A percentile compares a stretch with the other conserved stretches of the same genome.
phyloP scores from a whole-genome alignment of 2,888 invertebrate species.

The Melinaea menophilus region DNA sequence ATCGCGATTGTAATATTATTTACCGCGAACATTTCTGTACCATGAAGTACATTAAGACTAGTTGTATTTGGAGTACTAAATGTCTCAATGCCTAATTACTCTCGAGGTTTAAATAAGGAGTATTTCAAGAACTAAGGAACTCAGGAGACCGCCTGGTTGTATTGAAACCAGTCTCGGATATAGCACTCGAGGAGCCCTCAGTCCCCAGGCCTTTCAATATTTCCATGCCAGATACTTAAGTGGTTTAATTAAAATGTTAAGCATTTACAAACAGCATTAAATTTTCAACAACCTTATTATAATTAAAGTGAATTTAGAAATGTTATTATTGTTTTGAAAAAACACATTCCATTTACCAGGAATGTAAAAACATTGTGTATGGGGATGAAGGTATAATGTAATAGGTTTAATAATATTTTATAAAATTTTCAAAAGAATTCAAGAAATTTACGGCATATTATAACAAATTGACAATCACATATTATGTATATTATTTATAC shows the following conservation, averaged over 20 bases:
- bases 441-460: too few relatives aligned
- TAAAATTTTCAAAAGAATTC: neutral
- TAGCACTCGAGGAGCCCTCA: conserved; percentile 22
- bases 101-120: conserved; percentile 22
- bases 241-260: conserved; percentile 64
- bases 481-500: too few relatives aligned
- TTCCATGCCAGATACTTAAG: conserved; percentile 42
- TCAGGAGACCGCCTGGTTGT: conserved; percentile 24
- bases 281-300: conserved; percentile 25
- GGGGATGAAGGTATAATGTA: neutral
- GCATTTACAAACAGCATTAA: conserved; percentile 45
- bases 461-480: too few relatives aligned
- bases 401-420: neutral
- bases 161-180: conserved; percentile 27
- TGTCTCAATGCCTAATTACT: conserved; percentile 27
- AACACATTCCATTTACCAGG: neutral
- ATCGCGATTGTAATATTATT: neutral
- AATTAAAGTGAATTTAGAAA: conserved; percentile 22
- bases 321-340: conserved; percentile 1
- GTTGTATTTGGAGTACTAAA: conserved; percentile 22
- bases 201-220: conserved; percentile 33
- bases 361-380: conserved; percentile 7
- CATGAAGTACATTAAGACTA: conserved; percentile 3
- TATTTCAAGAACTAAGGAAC: conserved; percentile 21
- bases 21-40: conserved; percentile 6